phyloP scores from a whole-genome alignment of 2,113 vertebrate species.

The Rhineura floridana region DNA sequence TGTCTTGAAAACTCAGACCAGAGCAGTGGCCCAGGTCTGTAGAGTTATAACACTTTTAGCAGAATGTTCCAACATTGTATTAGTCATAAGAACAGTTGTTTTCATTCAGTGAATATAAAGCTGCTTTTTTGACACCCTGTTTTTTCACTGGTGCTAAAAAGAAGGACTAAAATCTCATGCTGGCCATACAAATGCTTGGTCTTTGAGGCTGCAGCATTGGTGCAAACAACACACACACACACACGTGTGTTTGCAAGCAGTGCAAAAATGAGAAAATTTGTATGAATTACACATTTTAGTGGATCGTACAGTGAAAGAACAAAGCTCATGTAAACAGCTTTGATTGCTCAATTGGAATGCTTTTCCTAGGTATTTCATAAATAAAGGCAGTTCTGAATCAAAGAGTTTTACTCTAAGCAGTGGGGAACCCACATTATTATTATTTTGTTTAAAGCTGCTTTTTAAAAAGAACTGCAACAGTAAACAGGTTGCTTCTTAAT shows the following conservation, averaged over 20 bases:
- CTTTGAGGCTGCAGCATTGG: neutral
- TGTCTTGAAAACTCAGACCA: neutral
- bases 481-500: constrained; percentile 1
- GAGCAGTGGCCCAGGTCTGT: neutral
- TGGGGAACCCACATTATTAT: neutral
- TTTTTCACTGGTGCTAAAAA: neutral
- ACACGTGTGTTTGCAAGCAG: neutral
- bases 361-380: neutral
- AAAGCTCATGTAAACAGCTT: neutral
- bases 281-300: neutral
- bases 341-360: neutral
- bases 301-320: neutral
- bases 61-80: neutral
- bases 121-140: neutral
- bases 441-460: neutral
- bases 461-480: neutral
- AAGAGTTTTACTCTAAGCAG: neutral
- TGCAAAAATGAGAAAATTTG: neutral
- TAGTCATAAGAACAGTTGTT: neutral
- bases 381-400: neutral
- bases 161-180: neutral
- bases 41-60: neutral
- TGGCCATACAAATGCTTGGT: neutral
- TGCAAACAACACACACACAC: neutral
- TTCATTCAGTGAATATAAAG: neutral